Evolutionary conservation across 2,113 vertebrate genomes (phyloP), one percentile per base, ranked within the genome.

Genomic region (Cochlearius cochlearius): DNA sequence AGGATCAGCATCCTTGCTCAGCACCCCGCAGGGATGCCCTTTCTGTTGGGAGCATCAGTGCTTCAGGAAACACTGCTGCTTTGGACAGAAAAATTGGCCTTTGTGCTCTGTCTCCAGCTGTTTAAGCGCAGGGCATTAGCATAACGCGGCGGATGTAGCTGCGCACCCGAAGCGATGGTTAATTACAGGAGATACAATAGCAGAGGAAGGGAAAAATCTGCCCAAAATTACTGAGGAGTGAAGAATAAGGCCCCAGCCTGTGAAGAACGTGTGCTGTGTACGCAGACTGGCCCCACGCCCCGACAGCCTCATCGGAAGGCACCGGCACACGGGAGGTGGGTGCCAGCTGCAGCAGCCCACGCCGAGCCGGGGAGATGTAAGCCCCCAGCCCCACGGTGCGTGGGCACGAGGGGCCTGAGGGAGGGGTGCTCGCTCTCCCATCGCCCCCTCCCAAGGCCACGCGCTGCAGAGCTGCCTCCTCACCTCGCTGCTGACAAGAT

Each of bases 381-480:
- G 43, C 10, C 25, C 55, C 39, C 15, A 11, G 52, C 52, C n/a
- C 50, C 1, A 0, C 2, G 22, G n/a, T 22, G 20, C 36, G 5
- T 0, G 68, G 34, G 18, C 34, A 14, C 2, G 22, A 76, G 32
- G 63, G 41, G 39, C 23, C 0, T 0, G 50, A n/a, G 12, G 16
- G 30, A 74, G 41, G 30, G 45, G 27, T 29, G 41, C 53, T 64
- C 2, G 0, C 53, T 64, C 36, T 32, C 15, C 55, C 39, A 7
- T 12, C 1, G 0, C 30, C n/a, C 23, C 11, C 49, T 39, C 68
- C 63, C 47, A 25, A 53, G 12, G 11, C 39, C 52, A 15, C 0
- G 6, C 1, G 1, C 76, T 11, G 60, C 49, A 56, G 49, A 86
- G 53, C 73, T 75, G 14, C 34, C 32, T 53, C 41, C 52, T 58